These are phyloP conservation scores for Podarcis muralis DNA, from an alignment of 2,113 vertebrate genomes.

Conservation along the genomic window DNA sequence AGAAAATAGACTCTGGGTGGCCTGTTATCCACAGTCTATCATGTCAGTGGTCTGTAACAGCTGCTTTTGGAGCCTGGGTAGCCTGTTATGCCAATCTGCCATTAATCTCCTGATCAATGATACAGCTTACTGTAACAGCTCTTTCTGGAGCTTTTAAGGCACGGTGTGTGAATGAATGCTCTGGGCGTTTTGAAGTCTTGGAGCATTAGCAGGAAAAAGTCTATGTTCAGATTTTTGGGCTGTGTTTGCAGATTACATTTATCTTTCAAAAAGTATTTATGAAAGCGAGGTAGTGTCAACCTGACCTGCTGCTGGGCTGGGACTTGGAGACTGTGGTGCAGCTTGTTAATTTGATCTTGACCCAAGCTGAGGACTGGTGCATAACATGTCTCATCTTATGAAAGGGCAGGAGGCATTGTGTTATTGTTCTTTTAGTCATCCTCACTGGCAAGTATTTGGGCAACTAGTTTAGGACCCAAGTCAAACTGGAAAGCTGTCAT, in stretches of 20 bases:
- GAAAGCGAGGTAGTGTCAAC: neutral
- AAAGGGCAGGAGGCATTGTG: neutral
- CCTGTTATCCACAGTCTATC: accelerated
- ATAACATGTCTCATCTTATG: neutral
- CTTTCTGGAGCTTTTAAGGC: neutral
- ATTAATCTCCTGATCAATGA: neutral
- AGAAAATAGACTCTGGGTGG: neutral
- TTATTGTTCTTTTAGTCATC: neutral
- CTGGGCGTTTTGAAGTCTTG: neutral
- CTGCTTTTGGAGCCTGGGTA: neutral
- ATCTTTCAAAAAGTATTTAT: neutral
- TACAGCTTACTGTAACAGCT: neutral
- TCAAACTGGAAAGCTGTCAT: neutral
- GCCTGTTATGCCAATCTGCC: neutral
- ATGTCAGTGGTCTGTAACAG: neutral
- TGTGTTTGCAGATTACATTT: neutral
- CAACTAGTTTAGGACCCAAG: neutral
- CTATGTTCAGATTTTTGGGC: neutral
- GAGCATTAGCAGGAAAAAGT: neutral
- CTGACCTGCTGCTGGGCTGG: neutral
- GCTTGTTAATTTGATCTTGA: neutral
- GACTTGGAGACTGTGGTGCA: neutral
- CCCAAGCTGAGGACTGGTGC: neutral
- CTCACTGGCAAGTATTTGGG: neutral
- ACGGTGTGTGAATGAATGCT: neutral